A percentile compares a stretch with the other conserved stretches of the same genome.
Conservation (phyloP, 2,797 vertebrate genomes). For the Allobates femoralis region DNA sequence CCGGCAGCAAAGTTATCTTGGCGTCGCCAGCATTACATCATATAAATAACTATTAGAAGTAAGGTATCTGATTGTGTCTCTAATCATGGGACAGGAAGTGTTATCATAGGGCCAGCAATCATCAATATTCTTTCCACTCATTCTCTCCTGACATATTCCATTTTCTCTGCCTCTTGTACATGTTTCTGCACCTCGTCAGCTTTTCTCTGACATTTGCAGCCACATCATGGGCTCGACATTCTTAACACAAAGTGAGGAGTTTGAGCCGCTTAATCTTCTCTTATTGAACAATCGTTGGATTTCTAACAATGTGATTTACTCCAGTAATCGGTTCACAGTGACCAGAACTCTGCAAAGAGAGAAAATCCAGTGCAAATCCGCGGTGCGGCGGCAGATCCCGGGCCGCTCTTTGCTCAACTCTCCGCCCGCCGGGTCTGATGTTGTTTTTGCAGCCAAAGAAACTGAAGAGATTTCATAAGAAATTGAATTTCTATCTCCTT, state of each 20-base stretch:
- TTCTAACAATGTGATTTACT: constrained; percentile 53
- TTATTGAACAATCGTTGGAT: constrained; percentile 40
- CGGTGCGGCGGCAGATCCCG: not conserved
- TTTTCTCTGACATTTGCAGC: not conserved
- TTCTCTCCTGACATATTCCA: no score
- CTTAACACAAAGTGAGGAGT: constrained; percentile 10
- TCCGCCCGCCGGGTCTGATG: not conserved
- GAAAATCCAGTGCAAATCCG: constrained; percentile 17
- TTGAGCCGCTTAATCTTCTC: constrained; percentile 44
- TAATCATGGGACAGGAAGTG: no score
- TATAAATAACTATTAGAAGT: no score
- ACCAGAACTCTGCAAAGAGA: constrained; percentile 13
- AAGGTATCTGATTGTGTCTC: no score
- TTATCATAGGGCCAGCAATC: no score
- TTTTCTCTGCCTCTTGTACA: not conserved
- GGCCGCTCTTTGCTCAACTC: constrained; percentile 7
- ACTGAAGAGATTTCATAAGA: constrained; percentile 57
- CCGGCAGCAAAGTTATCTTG: no score
- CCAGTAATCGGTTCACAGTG: constrained; percentile 37
- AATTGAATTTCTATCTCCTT: constrained; percentile 63
- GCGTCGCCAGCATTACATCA: no score
- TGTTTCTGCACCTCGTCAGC: not conserved
- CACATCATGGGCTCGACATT: not conserved
- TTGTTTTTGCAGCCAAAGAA: constrained; percentile 38
- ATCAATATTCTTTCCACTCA: no score